Conservation (phyloP, 1,140 invertebrate genomes). For the Drosophila sp. region DNA sequence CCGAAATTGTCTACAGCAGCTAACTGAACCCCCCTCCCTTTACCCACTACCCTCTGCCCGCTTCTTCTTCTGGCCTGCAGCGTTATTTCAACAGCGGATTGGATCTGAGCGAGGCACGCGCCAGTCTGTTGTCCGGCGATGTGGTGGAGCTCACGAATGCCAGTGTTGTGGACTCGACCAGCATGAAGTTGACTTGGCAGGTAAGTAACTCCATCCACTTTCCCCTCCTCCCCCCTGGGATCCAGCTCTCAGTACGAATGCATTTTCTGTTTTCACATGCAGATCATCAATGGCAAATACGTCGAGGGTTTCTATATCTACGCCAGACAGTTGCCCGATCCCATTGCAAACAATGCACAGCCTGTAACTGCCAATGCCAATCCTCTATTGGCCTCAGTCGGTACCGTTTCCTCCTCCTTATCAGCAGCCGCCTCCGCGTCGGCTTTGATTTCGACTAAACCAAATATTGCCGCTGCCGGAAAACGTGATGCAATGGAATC, state of each 20-base stretch:
- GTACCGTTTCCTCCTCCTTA: slow-evolving; percentile 24
- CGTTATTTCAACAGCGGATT: slow-evolving; percentile 86
- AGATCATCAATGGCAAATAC: slow-evolving; percentile 87
- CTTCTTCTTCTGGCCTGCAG: slow-evolving; percentile 26
- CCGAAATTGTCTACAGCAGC: background rate
- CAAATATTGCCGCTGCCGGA: slow-evolving; percentile 83
- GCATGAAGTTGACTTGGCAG: slow-evolving; percentile 94
- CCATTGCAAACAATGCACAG: slow-evolving; percentile 57
- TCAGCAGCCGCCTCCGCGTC: slow-evolving; percentile 68
- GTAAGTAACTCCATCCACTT: slow-evolving; percentile 83
- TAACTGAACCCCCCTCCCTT: background rate
- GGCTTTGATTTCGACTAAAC: slow-evolving; percentile 83
- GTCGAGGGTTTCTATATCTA: slow-evolving; percentile 89
- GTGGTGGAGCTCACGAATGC: slow-evolving; percentile 92
- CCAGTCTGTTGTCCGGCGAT: slow-evolving; percentile 88
- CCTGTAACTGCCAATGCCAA: slow-evolving; percentile 60
- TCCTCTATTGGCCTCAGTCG: slow-evolving; percentile 60
- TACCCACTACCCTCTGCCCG: too few species aligned
- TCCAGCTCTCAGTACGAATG: background rate
- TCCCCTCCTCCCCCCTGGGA: background rate
- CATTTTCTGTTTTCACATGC: slow-evolving; percentile 43
- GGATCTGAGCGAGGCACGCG: slow-evolving; percentile 87
- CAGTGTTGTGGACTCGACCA: slow-evolving; percentile 91
- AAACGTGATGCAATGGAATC: slow-evolving; percentile 76
- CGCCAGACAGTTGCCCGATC: slow-evolving; percentile 84